Conservation (phyloP, 1,140 invertebrate species). For the Myzus persicae region DNA sequence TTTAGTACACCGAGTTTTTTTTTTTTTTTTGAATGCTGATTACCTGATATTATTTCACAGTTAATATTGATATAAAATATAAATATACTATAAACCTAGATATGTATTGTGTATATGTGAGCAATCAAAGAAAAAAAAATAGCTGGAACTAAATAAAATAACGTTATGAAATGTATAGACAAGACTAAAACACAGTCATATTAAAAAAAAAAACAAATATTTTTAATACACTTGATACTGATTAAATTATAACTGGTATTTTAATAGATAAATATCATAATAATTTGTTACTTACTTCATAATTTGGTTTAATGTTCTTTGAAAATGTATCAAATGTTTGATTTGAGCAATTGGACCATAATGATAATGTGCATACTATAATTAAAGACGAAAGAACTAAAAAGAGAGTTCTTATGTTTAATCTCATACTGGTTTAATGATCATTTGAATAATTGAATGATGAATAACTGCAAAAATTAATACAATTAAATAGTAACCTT, state of each 20-base stretch:
- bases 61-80: too few species aligned
- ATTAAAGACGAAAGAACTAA: not conserved
- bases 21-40: not conserved
- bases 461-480: not conserved
- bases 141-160: too few species aligned
- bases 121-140: too few species aligned
- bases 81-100: too few species aligned
- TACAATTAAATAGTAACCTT: not conserved
- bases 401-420: constrained; percentile 31
- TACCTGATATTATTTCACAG: too few species aligned
- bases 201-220: not conserved
- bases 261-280: not conserved
- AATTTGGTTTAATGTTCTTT: not conserved
- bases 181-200: too few species aligned
- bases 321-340: not conserved
- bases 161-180: too few species aligned
- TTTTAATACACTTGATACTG: not conserved
- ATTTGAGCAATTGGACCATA: constrained; percentile 48
- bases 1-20: not conserved
- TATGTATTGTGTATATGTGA: too few species aligned
- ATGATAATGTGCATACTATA: not conserved
- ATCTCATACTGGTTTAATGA: constrained; percentile 28
- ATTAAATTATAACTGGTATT: not conserved
- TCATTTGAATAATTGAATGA: not conserved
- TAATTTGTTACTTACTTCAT: constrained; percentile 32